phyloP scores from a whole-genome alignment of 2,797 vertebrate genomes.

The Eupleurogrammus muticus region DNA sequence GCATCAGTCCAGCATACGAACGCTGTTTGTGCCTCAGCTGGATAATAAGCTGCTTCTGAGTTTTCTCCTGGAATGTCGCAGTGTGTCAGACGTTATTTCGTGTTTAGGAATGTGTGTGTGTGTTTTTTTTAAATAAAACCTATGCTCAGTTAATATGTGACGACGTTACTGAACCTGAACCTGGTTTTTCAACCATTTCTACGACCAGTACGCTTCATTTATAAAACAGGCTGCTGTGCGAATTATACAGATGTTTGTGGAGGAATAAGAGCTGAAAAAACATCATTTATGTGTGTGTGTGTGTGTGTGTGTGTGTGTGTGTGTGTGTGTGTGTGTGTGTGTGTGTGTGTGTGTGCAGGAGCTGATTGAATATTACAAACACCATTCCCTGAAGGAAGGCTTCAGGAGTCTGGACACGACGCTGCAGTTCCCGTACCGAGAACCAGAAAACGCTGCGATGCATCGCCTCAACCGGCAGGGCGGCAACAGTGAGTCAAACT shows the following conservation, averaged over 20 bases:
- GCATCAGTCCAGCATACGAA: conserved; percentile 41
- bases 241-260: conserved; percentile 1
- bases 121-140: too few relatives aligned
- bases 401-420: conserved; percentile 96
- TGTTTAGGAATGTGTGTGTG: too few relatives aligned
- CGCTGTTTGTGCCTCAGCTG: conserved; percentile 4
- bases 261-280: neutral
- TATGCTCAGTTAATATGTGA: too few relatives aligned
- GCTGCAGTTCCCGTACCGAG: conserved; percentile 93
- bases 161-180: neutral
- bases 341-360: conserved; percentile 83
- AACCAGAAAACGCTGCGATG: conserved; percentile 86
- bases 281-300: neutral
- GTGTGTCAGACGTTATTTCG: neutral
- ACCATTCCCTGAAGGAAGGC: conserved; percentile 95
- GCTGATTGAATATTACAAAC: conserved; percentile 96
- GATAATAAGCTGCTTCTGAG: conserved; percentile 8
- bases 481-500: conserved; percentile 92
- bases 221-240: neutral
- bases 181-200: neutral
- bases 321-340: conserved; percentile 26
- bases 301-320: neutral
- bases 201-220: neutral
- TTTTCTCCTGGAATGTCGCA: neutral
- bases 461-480: conserved; percentile 83